Base-by-base conservation (phyloP, 2,797 vertebrate species). In the Melanotaenia maccullochi region DNA sequence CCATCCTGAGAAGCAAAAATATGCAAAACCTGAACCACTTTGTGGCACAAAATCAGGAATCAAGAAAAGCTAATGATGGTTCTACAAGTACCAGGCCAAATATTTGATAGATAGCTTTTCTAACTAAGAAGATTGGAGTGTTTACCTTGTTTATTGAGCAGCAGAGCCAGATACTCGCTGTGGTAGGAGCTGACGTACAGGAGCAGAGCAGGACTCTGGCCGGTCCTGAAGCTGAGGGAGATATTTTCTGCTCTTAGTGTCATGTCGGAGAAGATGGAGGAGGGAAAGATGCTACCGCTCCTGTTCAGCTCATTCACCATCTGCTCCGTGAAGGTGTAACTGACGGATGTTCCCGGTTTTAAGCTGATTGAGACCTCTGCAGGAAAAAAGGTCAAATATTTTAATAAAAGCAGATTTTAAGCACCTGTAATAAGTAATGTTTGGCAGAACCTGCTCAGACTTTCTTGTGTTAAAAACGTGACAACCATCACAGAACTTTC, bases 321-420 rank as follows among this genome's bases (percentile, higher is more conserved):
- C 40, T 94, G 94, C 86, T 97, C 96, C 75, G 94, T 93, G 79
- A 97, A 96, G 42, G 86, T 93, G 84, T 96, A 98, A 7, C 76
- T 91, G 84, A 98, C 75, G 0, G 96, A 97, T 25, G 96, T 94
- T 7, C 90, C 94, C 1, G 93, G 82, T 83, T 93, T 95, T 74
- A 99, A 97, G 86, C 93, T 94, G 7, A 95, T 96, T 77, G 97
- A 97, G 66, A 98, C 92, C 82, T 98, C 97, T 99, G 93, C 83
- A 93, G 93, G 0, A 65, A 83, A 49, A 42, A 68, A 40, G 35
- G 30, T 51, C 8, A 11, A 20, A 51, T 20, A 6, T 16, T 13
- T 32, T 11, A 1, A 25, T 36, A 42, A 20, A 64, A 35, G 60
- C 22, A 28, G 6, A 44, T 60, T n/a, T 54, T 2, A 16, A 57